phyloP scores from a whole-genome alignment of 1,140 invertebrate species.

The Lithobius niger region DNA sequence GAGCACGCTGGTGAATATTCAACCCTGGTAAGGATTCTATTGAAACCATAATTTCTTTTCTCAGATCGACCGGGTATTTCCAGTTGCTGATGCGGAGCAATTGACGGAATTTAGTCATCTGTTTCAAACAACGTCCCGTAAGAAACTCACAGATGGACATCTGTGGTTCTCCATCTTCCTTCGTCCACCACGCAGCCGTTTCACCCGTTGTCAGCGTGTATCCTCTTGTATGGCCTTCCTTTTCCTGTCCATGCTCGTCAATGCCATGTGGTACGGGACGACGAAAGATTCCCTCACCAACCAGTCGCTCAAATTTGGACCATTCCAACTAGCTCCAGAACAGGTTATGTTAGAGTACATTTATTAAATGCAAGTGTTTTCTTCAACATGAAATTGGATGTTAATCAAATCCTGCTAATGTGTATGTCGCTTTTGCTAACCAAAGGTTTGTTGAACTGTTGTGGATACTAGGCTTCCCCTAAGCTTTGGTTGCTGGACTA shows the following conservation, averaged over 20 bases:
- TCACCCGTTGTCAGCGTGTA: conserved; percentile 38
- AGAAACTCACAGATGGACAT: conserved; percentile 40
- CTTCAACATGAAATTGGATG: no score
- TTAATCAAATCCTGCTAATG: no score
- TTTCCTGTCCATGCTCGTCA: conserved; percentile 40
- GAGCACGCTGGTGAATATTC: no score
- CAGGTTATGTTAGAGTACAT: no score
- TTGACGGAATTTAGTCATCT: conserved; percentile 36
- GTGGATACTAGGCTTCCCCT: no score
- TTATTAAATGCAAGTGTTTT: no score
- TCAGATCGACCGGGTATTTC: conserved; percentile 39
- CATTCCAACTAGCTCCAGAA: conserved; percentile 29
- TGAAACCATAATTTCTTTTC: neutral
- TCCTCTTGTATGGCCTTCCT: conserved; percentile 41
- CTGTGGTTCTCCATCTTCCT: conserved; percentile 44
- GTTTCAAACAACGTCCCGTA: conserved; percentile 34
- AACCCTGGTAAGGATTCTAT: no score
- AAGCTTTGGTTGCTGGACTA: no score
- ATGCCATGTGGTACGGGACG: conserved; percentile 41
- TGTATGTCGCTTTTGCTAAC: no score
- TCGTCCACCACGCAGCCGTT: conserved; percentile 38
- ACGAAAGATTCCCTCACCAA: conserved; percentile 19
- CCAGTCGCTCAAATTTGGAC: conserved; percentile 32
- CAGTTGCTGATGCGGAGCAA: conserved; percentile 37
- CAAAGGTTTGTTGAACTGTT: no score